These are phyloP conservation scores for Paratilapia polleni DNA, from an alignment of 2,113 vertebrate species.

Conservation along the genomic window DNA sequence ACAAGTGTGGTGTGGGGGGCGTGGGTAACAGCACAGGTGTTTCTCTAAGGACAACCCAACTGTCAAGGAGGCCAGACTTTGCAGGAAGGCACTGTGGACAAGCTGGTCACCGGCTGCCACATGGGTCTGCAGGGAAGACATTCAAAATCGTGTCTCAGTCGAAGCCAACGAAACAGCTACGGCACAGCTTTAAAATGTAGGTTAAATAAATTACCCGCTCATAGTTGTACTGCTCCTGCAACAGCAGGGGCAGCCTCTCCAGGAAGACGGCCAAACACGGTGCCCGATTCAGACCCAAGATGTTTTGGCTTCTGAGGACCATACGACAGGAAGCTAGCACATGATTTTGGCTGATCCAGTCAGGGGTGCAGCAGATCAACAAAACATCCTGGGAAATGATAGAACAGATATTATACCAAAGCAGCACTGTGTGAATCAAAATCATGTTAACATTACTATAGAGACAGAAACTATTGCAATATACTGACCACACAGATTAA, in stretches of 20 bases:
- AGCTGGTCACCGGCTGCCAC: constrained; percentile 83
- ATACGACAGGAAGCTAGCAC: constrained; percentile 82
- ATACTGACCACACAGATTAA: background rate
- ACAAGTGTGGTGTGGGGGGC: constrained; percentile 76
- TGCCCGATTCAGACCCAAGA: constrained; percentile 81
- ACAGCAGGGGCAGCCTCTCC: constrained; percentile 80
- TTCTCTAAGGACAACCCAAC: constrained; percentile 81
- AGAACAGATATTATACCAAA: background rate
- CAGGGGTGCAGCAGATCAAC: constrained; percentile 81
- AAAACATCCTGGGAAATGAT: constrained; percentile 76
- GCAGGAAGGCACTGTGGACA: constrained; percentile 84
- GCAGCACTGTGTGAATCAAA: background rate
- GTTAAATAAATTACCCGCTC: constrained; percentile 75
- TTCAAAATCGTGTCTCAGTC: background rate
- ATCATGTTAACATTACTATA: background rate
- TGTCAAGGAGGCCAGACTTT: constrained; percentile 80
- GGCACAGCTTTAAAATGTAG: background rate
- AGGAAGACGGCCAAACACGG: constrained; percentile 84
- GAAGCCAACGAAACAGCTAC: background rate
- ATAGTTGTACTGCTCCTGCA: constrained; percentile 83
- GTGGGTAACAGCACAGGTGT: constrained; percentile 73
- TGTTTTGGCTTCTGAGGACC: constrained; percentile 81
- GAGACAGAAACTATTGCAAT: background rate
- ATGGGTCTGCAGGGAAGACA: constrained; percentile 71
- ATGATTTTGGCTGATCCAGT: constrained; percentile 84